Evolutionary conservation across 1,140 invertebrate species (phyloP).

Genomic region (Ceratosolen fusciceps): DNA sequence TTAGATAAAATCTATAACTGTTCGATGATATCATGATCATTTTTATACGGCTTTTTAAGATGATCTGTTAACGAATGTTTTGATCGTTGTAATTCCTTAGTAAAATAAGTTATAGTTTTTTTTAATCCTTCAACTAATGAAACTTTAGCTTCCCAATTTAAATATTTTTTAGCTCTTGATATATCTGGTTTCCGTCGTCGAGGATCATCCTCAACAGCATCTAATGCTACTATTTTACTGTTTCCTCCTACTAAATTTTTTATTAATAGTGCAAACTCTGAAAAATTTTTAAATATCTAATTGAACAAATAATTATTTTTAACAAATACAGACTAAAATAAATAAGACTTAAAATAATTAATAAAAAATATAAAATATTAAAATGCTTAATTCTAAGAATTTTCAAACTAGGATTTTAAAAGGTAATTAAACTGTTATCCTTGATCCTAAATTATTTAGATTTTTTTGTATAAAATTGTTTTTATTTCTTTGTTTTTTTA

Average conservation of each 20-base stretch:
- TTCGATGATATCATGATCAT: conserved; percentile 70
- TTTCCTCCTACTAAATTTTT: conserved; percentile 87
- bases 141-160: conserved; percentile 96
- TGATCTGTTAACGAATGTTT: conserved; percentile 64
- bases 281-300: conserved; percentile 55
- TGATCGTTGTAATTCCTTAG: conserved; percentile 84
- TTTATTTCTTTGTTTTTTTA: background rate
- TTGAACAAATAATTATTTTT: too few relatives aligned
- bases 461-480: background rate
- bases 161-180: conserved; percentile 83
- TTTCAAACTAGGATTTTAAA: background rate
- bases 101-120: conserved; percentile 93
- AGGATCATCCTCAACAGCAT: conserved; percentile 95
- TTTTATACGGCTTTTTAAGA: conserved; percentile 62
- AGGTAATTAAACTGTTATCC: too few relatives aligned
- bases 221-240: conserved; percentile 86
- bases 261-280: conserved; percentile 96
- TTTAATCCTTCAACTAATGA: conserved; percentile 86
- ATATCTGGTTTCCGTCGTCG: conserved; percentile 95
- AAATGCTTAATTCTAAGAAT: background rate
- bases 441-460: too few relatives aligned
- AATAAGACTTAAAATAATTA: background rate
- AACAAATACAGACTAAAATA: too few relatives aligned
- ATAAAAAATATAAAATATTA: background rate
- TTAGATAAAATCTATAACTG: conserved; percentile 58